Percentiles rank a stretch among this genome's conserved stretches.
Evolutionary conservation across 2,113 vertebrate genomes (phyloP).

Genomic region (Triplophysa rosa): DNA sequence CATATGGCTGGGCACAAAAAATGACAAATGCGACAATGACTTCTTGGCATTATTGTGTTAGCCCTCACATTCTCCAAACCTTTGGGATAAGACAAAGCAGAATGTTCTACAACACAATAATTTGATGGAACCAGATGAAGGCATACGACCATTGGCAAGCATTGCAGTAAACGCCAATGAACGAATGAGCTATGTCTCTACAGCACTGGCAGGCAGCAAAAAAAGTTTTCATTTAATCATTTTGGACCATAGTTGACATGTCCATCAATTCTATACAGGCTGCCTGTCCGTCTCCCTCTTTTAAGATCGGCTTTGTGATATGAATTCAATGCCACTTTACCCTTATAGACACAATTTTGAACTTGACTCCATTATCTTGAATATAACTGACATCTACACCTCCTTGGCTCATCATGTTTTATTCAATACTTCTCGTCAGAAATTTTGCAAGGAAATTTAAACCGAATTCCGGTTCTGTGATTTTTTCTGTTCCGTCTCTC

Average conservation of each 20-base stretch:
- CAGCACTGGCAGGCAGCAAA: not conserved
- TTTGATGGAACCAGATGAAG: constrained; percentile 39
- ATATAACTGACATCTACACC: constrained; percentile 45
- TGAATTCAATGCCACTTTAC: constrained; percentile 6
- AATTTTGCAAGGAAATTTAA: constrained; percentile 45
- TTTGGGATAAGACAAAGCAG: constrained; percentile 69
- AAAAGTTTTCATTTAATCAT: not conserved
- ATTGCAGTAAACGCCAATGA: constrained; percentile 33
- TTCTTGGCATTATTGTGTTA: constrained; percentile 70
- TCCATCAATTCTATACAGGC: constrained; percentile 1
- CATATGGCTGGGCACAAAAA: constrained; percentile 69
- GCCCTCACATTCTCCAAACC: constrained; percentile 57
- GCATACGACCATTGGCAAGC: constrained; percentile 13
- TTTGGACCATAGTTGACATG: constrained; percentile 2
- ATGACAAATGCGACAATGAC: constrained; percentile 68
- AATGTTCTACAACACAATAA: constrained; percentile 32
- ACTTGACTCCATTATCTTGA: not conserved
- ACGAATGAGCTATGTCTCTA: not conserved
- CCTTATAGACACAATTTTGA: constrained; percentile 4
- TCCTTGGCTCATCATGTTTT: constrained; percentile 44
- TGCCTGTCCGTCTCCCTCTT: not conserved
- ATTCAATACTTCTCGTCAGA: constrained; percentile 39
- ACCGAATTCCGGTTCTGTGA: constrained; percentile 45
- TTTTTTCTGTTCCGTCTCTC: constrained; percentile 33
- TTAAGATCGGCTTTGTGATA: not conserved